These are phyloP conservation scores for Listronotus bonariensis DNA, from an alignment of 1,140 invertebrate species.

Conservation along the genomic window DNA sequence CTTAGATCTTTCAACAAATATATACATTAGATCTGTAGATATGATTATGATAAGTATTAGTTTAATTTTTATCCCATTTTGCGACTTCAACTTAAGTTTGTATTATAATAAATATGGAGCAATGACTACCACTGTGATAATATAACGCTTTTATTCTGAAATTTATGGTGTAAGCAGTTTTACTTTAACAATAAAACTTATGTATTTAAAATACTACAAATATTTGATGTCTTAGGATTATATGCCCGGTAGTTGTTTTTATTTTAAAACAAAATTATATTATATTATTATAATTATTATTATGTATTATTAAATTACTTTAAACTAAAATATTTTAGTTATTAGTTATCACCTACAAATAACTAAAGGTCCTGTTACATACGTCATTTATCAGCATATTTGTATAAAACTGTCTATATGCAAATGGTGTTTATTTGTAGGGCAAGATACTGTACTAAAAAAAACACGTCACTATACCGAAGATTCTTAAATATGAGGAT, in stretches of 20 bases:
- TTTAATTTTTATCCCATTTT: not conserved
- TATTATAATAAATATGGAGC: constrained; percentile 53
- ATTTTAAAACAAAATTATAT: too few species aligned
- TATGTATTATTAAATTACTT: too few species aligned
- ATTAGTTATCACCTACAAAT: too few species aligned
- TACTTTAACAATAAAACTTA: constrained; percentile 46
- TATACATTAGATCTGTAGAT: constrained; percentile 14
- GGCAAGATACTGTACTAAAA: too few species aligned
- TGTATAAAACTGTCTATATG: too few species aligned
- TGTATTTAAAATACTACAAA: constrained; percentile 35
- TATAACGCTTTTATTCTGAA: constrained; percentile 57
- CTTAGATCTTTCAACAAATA: constrained; percentile 30
- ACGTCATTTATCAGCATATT: too few species aligned
- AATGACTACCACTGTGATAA: constrained; percentile 58
- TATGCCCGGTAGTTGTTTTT: constrained; percentile 8
- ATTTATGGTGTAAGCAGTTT: constrained; percentile 52
- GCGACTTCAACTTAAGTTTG: constrained; percentile 12
- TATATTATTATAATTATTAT: too few species aligned
- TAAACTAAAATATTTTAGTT: too few species aligned
- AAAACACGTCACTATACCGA: too few species aligned
- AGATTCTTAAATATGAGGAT: too few species aligned
- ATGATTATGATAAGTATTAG: constrained; percentile 10
- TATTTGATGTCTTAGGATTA: constrained; percentile 21
- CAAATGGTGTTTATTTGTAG: too few species aligned
- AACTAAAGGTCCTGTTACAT: too few species aligned